Base-by-base conservation (phyloP, 2,797 vertebrate species). In the Tarsius wallacei region DNA sequence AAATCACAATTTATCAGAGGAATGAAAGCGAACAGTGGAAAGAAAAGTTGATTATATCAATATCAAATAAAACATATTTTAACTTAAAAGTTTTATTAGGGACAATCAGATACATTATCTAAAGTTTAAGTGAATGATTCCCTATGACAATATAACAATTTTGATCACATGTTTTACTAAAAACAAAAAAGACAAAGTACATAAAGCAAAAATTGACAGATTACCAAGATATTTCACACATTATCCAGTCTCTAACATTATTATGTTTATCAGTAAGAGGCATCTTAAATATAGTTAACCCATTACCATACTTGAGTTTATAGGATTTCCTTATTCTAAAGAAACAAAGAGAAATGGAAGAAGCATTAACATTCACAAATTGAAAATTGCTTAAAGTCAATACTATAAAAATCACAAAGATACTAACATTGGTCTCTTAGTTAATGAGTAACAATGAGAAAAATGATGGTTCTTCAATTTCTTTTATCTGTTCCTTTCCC, bases 281-380 rank as follows among this genome's bases (percentile, higher is more conserved):
- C 4, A 94, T 93, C 47, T 95, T 86, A 88, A 96, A 94, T 89
- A 88, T 70, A 84, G n/a, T 93, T 89, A 95, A 84, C 42, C 21
- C n/a, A 77, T 93, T 93, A 86, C 11, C 36, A 21, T 57, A 74
- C 24, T 53, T 64, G 61, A 82, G 7, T 70, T 22, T 53, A 24
- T 49, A 88, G 19, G 12, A 89, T 59, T 86, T 51, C 16, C 16
- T 86, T 90, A 87, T 84, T 94, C 7, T 66, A 6, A 95, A 93
- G 59, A 93, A 97, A 94, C 80, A 97, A 95, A 80, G 47, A 70
- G 17, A 93, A 93, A 93, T 91, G 12, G 55, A 90, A 5, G 31
- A 81, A 97, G 59, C 51, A 95, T 98, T 97, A 94, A 96, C 96
- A 97, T 96, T 96, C 74, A 89, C 87, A 94, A 95, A 95, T 49